Evolutionary conservation across 2,888 invertebrate species (phyloP).

Genomic region (Gastracanthus pulcherrimus): DNA sequence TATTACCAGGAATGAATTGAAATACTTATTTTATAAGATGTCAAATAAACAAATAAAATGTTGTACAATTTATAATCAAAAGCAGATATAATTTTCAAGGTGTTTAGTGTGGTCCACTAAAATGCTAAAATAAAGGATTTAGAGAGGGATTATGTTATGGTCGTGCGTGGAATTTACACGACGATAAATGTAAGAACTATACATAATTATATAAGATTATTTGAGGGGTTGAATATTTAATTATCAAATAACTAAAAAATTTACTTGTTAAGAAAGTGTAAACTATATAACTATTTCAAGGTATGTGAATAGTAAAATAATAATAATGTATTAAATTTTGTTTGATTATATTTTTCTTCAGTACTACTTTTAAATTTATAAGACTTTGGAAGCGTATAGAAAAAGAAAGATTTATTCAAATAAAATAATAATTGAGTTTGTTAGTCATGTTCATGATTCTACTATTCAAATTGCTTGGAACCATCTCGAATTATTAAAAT

Average conservation of each 20-base stretch:
- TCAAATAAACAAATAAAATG: background rate
- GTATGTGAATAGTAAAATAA: background rate
- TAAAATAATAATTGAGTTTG: background rate
- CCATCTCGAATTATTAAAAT: background rate
- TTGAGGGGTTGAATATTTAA: background rate
- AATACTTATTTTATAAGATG: no score
- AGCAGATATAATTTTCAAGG: background rate
- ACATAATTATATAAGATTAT: background rate
- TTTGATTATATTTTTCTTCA: background rate
- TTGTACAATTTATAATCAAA: background rate
- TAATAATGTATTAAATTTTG: background rate
- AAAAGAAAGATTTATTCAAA: background rate
- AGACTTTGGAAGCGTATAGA: no score
- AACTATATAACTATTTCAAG: no score
- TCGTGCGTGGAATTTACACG: background rate
- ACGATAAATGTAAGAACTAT: background rate
- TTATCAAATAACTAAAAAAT: background rate
- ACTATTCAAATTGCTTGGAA: background rate
- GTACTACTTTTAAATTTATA: background rate
- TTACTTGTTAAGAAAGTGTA: slow-evolving; percentile 8
- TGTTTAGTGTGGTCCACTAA: background rate
- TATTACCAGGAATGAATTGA: no score
- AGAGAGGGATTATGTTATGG: background rate
- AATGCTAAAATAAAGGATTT: background rate
- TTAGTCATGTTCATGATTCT: background rate